Conservation (phyloP, 2,113 vertebrate species). For the Bufo bufo region DNA sequence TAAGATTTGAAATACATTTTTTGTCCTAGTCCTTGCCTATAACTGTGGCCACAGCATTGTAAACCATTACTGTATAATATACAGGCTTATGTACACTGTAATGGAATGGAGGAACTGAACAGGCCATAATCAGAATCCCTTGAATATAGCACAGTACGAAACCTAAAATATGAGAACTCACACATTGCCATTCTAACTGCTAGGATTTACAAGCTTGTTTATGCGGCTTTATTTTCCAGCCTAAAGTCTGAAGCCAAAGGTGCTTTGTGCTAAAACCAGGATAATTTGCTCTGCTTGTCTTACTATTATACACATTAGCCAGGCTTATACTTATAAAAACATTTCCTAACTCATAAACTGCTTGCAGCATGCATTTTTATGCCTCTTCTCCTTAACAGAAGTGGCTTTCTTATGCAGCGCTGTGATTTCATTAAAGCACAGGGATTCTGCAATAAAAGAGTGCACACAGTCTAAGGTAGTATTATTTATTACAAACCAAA, state of each 20-base stretch:
- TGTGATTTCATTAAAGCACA: conserved; percentile 37
- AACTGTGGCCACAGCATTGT: not conserved
- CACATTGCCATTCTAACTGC: not conserved
- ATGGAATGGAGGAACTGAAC: conserved; percentile 17
- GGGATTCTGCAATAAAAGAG: conserved; percentile 14
- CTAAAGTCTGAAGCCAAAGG: not conserved
- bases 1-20: too few species aligned
- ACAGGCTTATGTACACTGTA: not conserved
- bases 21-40: not conserved
- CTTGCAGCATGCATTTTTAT: conserved; percentile 5
- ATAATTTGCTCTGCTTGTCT: conserved; percentile 22
- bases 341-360: not conserved
- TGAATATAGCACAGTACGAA: not conserved
- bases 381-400: not conserved
- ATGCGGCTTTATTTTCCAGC: not conserved
- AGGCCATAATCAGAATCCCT: not conserved
- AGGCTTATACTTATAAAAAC: not conserved
- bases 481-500: conserved; percentile 33
- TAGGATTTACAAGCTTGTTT: conserved; percentile 4
- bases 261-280: not conserved
- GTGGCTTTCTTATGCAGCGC: conserved; percentile 10
- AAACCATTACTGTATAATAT: not conserved
- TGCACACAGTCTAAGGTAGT: conserved; percentile 12
- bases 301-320: conserved; percentile 6
- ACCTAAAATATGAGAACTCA: not conserved